phyloP scores from a whole-genome alignment of 1,140 invertebrate genomes.

The Gryllus bimaculatus region DNA sequence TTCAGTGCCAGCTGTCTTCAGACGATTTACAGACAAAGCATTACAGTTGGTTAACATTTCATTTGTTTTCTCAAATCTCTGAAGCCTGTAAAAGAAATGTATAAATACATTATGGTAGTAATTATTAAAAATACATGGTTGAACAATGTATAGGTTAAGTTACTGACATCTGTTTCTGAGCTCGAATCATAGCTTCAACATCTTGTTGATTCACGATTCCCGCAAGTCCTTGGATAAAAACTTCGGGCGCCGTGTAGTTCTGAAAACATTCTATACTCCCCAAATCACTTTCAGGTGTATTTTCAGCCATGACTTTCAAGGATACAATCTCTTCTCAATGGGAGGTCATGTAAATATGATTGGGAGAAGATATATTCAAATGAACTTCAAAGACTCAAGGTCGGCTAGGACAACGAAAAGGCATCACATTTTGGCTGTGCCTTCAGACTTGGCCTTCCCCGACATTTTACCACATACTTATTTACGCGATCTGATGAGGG shows the following conservation, averaged over 20 bases:
- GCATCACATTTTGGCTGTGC: no score
- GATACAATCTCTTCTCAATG: no score
- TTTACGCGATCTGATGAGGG: no score
- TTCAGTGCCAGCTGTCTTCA: constrained; percentile 70
- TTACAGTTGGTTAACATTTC: constrained; percentile 96
- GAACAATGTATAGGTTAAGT: constrained; percentile 8
- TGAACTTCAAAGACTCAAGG: no score
- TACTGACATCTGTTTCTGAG: constrained; percentile 85
- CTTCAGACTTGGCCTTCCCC: no score
- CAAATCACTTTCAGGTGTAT: constrained; percentile 52
- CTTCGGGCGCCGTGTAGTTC: constrained; percentile 81
- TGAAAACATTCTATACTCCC: constrained; percentile 73
- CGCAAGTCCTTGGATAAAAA: constrained; percentile 80
- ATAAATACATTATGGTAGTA: not conserved
- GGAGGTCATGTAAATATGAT: no score
- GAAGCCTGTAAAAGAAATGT: constrained; percentile 55
- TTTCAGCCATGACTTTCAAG: constrained; percentile 20
- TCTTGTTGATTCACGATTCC: constrained; percentile 85
- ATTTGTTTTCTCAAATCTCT: constrained; percentile 93
- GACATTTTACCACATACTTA: no score
- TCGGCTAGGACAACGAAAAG: no score
- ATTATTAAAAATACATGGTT: not conserved
- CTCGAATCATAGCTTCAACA: constrained; percentile 79
- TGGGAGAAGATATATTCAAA: no score
- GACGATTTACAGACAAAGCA: constrained; percentile 66